A percentile compares a stretch with the other conserved stretches of the same genome.
Conservation (phyloP, 2,888 invertebrate species). For the Andrena haemorrhoa region DNA sequence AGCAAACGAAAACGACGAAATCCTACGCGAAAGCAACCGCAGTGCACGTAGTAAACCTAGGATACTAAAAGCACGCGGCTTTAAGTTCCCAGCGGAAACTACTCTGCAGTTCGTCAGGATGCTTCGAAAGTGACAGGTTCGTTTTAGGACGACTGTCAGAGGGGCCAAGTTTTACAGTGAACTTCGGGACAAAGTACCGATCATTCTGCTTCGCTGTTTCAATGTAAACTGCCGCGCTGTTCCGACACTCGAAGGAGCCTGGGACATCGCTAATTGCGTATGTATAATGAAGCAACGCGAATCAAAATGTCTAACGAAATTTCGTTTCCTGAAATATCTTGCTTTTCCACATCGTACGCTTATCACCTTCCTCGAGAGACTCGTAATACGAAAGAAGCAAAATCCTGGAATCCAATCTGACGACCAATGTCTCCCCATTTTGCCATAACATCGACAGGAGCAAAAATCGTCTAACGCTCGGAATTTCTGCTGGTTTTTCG, state of each 20-base stretch:
- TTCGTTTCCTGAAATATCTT: conserved; percentile 5
- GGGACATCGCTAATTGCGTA: conserved; percentile 38
- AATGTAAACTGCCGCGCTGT: conserved; percentile 3
- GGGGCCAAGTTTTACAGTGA: conserved; percentile 17
- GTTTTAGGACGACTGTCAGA: conserved; percentile 29
- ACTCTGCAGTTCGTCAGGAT: not conserved
- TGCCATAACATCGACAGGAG: not conserved
- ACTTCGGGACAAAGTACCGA: conserved; percentile 21
- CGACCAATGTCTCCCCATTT: too few species aligned
- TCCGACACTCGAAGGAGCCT: conserved; percentile 11
- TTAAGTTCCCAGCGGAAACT: conserved; percentile 12
- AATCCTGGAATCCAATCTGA: too few species aligned
- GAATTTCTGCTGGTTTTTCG: not conserved
- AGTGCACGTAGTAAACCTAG: conserved; percentile 5
- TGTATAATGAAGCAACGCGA: conserved; percentile 32
- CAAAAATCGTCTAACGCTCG: not conserved
- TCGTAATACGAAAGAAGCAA: too few species aligned
- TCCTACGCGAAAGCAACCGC: not conserved
- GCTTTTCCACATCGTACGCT: too few species aligned
- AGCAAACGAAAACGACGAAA: not conserved
- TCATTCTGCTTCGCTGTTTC: conserved; percentile 23
- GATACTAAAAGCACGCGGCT: conserved; percentile 5
- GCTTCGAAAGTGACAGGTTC: conserved; percentile 31
- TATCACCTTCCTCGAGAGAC: too few species aligned
- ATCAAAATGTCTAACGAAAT: not conserved